Evolutionary conservation across 2,888 invertebrate genomes (phyloP), one percentile per base, ranked within the genome.

Genomic region (Lasioglossum leucozonium): DNA sequence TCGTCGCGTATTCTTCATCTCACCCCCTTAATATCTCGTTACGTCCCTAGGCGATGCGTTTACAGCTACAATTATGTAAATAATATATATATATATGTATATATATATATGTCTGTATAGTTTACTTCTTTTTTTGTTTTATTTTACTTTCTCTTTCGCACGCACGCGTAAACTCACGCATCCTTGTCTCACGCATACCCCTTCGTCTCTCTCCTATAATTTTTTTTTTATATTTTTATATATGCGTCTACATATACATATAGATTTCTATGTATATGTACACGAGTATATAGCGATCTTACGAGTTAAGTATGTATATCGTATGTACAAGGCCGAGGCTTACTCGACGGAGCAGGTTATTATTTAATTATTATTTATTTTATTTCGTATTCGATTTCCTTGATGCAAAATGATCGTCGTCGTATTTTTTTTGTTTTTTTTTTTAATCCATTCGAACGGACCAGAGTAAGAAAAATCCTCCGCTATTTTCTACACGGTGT

Each of bases 271-370:
- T n/a, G 51, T 51, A 34, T 26, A 26, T 62, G 26, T 30, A 62
- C 4, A 30, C 2, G 5, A 26, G 30, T 30, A 30, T 62, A 82
- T 73, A 82, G 72, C 77, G 30, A 40, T 62, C 40, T 77, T 76
- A 77, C 40, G 37, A 16, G 69, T 40, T 84, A 86, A 3, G 22
- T 85, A 79, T 86, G 72, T 79, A 86, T 86, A 80, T 77, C 37
- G 37, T 89, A 90, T 90, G 77, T 90, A 90, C 89, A 90, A 79
- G 77, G 73, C 51, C 74, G 82, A 82, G 75, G n/a, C 11, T 72
- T 58, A 55, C 26, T 78, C 65, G 58, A 79, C 18, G 26, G 67
- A 47, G 65, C 42, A 65, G 55, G 30, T 26, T 71, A 40, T 72
- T 72, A 51, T 77, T 37, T 22, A 26, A 18, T 55, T 55, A 10